These are phyloP conservation scores for Paradoxurus hermaphroditus DNA, from an alignment of 2,113 vertebrate genomes.

Conservation along the genomic window DNA sequence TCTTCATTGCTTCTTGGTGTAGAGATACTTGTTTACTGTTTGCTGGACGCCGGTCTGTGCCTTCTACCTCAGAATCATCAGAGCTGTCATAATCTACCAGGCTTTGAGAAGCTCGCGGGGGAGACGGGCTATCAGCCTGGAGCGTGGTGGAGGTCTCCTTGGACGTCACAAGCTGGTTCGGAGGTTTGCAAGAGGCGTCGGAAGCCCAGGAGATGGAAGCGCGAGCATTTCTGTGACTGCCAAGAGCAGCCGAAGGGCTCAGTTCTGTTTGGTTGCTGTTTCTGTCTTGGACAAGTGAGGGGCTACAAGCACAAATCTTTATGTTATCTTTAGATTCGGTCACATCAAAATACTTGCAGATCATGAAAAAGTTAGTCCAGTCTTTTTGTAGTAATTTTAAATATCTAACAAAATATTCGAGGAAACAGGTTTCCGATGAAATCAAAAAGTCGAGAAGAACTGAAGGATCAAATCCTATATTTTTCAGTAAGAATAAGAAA, in stretches of 20 bases:
- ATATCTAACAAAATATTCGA: slow-evolving; percentile 95
- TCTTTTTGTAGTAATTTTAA: slow-evolving; percentile 89
- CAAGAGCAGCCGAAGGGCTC: neutral
- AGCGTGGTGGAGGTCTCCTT: neutral
- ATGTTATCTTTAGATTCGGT: neutral
- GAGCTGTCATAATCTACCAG: slow-evolving; percentile 93
- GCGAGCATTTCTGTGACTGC: neutral
- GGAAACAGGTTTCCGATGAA: slow-evolving; percentile 95
- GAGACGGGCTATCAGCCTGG: neutral
- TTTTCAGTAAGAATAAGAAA: slow-evolving; percentile 90
- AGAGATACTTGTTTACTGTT: slow-evolving; percentile 23
- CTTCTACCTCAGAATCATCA: slow-evolving; percentile 87
- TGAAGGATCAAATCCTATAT: slow-evolving; percentile 89
- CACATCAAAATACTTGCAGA: slow-evolving; percentile 78
- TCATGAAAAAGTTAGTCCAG: slow-evolving; percentile 82
- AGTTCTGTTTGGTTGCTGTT: neutral
- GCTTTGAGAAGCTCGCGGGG: slow-evolving; percentile 63
- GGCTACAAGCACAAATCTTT: neutral
- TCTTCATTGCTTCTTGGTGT: neutral
- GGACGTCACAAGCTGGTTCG: neutral
- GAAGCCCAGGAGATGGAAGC: neutral
- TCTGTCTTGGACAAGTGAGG: neutral
- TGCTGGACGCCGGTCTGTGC: slow-evolving; percentile 49
- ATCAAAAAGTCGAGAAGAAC: slow-evolving; percentile 96
- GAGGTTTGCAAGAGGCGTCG: neutral